Evolutionary conservation across 2,797 vertebrate genomes (phyloP).

Genomic region (Periparus ater): DNA sequence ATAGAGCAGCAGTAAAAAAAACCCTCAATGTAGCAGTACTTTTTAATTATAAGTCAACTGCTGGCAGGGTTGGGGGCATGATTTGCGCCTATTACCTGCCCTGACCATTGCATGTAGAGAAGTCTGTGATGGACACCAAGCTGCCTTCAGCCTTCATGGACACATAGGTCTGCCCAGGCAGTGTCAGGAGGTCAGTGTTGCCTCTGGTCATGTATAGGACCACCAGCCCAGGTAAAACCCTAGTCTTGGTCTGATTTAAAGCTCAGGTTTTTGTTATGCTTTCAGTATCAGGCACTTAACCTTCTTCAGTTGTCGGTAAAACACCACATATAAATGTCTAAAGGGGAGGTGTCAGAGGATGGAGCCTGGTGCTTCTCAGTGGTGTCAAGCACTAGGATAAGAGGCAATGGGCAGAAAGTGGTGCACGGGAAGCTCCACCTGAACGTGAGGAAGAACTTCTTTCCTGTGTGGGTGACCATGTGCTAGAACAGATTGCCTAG

Average conservation of each 20-base stretch:
- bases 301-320: neutral
- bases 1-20: neutral
- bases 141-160: neutral
- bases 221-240: neutral
- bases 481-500: neutral
- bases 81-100: neutral
- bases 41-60: neutral
- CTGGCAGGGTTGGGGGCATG: neutral
- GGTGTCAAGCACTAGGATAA: neutral
- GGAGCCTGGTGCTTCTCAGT: neutral
- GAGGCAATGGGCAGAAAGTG: neutral
- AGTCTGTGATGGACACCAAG: neutral
- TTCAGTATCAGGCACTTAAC: neutral
- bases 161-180: accelerated
- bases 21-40: accelerated
- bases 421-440: neutral
- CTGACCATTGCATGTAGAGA: accelerated
- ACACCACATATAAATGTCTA: neutral
- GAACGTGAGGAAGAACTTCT: neutral
- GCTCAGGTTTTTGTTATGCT: neutral
- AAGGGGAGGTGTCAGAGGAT: neutral
- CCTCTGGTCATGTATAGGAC: accelerated
- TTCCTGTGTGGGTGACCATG: neutral
- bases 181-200: no score
- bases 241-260: neutral